A percentile compares a stretch with the other conserved stretches of the same genome.
phyloP scores from a whole-genome alignment of 2,797 vertebrate species.

The Protonibea diacanthus region DNA sequence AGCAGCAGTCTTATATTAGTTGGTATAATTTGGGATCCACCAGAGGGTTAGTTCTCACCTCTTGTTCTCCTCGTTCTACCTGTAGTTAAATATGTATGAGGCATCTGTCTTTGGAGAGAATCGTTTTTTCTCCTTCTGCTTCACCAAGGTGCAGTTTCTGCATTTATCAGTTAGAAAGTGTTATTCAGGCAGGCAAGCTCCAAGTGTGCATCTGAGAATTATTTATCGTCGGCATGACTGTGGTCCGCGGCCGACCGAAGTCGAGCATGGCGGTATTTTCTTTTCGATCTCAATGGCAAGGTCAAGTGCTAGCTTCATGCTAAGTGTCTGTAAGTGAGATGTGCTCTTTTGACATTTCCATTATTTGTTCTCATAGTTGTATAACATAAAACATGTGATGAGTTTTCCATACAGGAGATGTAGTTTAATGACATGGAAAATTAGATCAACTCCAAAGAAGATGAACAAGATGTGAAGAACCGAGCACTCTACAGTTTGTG shows the following conservation, averaged over 20 bases:
- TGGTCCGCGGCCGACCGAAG: not conserved
- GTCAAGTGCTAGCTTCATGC: conserved; percentile 20
- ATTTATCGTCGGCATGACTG: conserved; percentile 23
- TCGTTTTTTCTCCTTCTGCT: conserved; percentile 17
- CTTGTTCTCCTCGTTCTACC: conserved; percentile 43
- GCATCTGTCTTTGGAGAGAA: conserved; percentile 53
- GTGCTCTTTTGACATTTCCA: not conserved
- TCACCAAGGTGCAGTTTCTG: conserved; percentile 28
- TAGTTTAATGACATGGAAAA: not conserved
- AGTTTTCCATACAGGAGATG: not conserved
- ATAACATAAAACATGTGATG: not conserved
- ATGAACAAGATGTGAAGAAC: not conserved
- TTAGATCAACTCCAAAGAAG: no score
- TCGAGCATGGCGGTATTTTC: conserved; percentile 24
- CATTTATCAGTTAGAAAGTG: conserved; percentile 55
- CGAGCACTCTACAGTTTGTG: not conserved
- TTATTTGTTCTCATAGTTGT: not conserved
- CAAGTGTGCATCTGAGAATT: conserved; percentile 30
- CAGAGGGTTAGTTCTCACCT: conserved; percentile 58
- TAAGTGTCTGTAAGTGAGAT: not conserved
- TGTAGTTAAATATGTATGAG: conserved; percentile 75
- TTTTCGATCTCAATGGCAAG: conserved; percentile 25
- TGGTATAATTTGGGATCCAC: conserved; percentile 60
- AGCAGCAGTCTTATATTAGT: conserved; percentile 43
- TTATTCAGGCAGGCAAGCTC: conserved; percentile 29